These are phyloP conservation scores for Xenopus petersii DNA, from an alignment of 2,797 vertebrate species.

Conservation along the genomic window DNA sequence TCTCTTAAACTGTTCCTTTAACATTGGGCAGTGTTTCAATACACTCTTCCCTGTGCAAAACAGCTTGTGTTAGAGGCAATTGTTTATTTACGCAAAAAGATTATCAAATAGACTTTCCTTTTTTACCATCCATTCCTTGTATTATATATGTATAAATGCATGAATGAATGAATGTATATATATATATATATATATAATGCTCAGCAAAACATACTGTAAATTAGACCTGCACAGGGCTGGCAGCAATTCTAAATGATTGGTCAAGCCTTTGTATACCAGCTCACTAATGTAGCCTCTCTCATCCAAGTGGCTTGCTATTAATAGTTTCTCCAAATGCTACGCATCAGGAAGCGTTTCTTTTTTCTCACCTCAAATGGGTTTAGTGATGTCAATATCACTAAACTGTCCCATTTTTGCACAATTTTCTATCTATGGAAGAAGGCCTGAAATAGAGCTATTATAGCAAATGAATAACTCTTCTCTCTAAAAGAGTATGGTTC, in stretches of 20 bases:
- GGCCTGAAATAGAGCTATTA: conserved; percentile 58
- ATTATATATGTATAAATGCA: too few relatives aligned
- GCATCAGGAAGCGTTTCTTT: conserved; percentile 47
- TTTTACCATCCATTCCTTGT: conserved; percentile 25
- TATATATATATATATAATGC: background rate
- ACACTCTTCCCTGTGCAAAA: conserved; percentile 55
- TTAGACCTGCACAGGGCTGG: conserved; percentile 34
- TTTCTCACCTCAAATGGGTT: conserved; percentile 30
- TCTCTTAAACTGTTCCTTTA: conserved; percentile 69
- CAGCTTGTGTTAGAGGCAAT: conserved; percentile 56
- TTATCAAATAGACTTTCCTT: conserved; percentile 41
- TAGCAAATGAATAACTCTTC: conserved; percentile 62
- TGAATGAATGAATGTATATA: conserved; percentile 2
- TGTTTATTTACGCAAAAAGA: conserved; percentile 57
- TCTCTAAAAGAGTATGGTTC: conserved; percentile 58
- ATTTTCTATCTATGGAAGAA: conserved; percentile 58
- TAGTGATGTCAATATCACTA: conserved; percentile 45
- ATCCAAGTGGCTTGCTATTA: conserved; percentile 33
- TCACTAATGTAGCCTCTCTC: conserved; percentile 21
- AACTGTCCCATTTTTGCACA: conserved; percentile 55
- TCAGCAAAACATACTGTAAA: conserved; percentile 11
- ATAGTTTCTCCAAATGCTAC: conserved; percentile 28
- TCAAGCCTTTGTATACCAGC: conserved; percentile 43
- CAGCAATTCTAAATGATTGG: conserved; percentile 42
- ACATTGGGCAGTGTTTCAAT: conserved; percentile 62